Evolutionary conservation across 1,140 invertebrate species (phyloP), one percentile per base, ranked within the genome.

Genomic region (Chrysomallon squamiferum): DNA sequence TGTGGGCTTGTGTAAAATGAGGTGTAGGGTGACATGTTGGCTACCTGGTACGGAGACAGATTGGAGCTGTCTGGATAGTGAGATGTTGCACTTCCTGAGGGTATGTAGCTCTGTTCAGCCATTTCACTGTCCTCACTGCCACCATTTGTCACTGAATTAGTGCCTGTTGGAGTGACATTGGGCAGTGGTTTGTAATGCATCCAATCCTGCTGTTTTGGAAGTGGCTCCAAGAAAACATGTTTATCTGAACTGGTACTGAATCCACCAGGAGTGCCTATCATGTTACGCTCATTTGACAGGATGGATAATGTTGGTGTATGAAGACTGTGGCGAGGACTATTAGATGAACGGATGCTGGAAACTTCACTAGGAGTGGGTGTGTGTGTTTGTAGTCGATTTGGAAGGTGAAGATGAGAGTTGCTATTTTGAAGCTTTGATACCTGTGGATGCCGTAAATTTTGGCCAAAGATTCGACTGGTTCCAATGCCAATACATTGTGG

Each of bases 391-490:
- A 80, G 61, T 9, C 70, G 61, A 29, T 75, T 66, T 9, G 77
- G 76, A n/a, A 77, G 65, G 30, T 74, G 65, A 9, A 76, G 65
- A 29, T 64, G 60, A 63, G 50, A 54, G n/a, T 29, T 38, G 35
- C 58, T 45, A 61, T 62, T 52, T 50, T 63, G 59, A 27, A 49
- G 45, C 50, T 69, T 47, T 20, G n/a, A 25, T 38, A 65, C 56
- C n/a, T 22, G 35, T 13, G 50, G 29, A 35, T 60, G 60, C 38
- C 29, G 61, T 96, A 88, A 98, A 45, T 43, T 64, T 25, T 49
- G 29, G 15, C 50, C 38, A 63, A 27, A 62, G 61, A 52, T 50
- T 15, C 59, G 60, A n/a, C 62, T 47, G 2, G 70, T 56, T 18
- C 57, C 52, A n/a, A 75, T 47, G 18, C 67, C 45, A 35, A 72